Evolutionary conservation across 2,888 invertebrate genomes (phyloP).

Genomic region (Ichneumon xanthorius): DNA sequence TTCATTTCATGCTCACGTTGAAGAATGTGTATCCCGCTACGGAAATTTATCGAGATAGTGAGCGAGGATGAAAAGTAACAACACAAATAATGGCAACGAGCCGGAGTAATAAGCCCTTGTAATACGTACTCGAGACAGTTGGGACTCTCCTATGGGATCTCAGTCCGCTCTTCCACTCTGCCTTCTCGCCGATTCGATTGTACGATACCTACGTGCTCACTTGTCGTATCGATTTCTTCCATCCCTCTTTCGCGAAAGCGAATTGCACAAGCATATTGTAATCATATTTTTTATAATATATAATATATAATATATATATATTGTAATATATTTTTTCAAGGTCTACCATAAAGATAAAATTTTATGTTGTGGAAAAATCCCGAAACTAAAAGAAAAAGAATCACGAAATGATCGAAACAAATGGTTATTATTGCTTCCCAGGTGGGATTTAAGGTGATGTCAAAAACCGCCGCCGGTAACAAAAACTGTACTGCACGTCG

Average conservation of each 20-base stretch:
- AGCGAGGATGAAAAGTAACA: neutral
- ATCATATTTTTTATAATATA: slow-evolving; percentile 1
- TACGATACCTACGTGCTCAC: neutral
- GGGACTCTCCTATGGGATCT: slow-evolving; percentile 15
- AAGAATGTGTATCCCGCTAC: slow-evolving; percentile 4
- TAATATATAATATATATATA: too few relatives aligned
- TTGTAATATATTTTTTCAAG: too few relatives aligned
- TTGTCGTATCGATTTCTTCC: neutral
- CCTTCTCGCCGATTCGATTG: neutral
- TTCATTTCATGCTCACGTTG: neutral
- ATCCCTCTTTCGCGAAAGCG: neutral
- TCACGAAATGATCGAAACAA: too few relatives aligned
- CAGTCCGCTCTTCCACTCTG: neutral
- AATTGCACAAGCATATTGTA: neutral
- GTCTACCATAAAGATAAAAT: too few relatives aligned
- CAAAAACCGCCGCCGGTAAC: too few relatives aligned
- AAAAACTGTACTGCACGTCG: too few relatives aligned
- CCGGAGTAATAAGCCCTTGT: neutral
- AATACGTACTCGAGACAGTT: slow-evolving; percentile 20
- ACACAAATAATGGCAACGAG: slow-evolving; percentile 7
- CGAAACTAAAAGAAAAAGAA: too few relatives aligned
- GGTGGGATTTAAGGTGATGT: too few relatives aligned
- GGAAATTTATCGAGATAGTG: neutral
- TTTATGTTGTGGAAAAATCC: too few relatives aligned
- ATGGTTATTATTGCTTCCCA: too few relatives aligned